Evolutionary conservation across 2,888 invertebrate genomes (phyloP).

Genomic region (Parnassius glacialis): DNA sequence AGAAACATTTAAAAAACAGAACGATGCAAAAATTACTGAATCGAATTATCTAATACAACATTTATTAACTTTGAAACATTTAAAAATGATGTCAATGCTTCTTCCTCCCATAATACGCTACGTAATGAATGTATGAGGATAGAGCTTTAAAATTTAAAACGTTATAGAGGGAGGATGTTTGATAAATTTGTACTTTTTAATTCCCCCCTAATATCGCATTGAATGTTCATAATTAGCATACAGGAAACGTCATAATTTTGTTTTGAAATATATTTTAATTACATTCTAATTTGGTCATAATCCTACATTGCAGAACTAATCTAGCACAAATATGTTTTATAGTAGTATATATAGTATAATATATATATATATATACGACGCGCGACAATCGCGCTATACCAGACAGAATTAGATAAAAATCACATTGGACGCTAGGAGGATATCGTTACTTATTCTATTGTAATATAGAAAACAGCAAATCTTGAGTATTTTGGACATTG

Average conservation of each 20-base stretch:
- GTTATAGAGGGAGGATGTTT: conserved; percentile 55
- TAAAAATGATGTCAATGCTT: conserved; percentile 53
- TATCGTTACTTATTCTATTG: conserved; percentile 43
- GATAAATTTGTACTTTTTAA: conserved; percentile 78
- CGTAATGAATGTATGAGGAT: conserved; percentile 53
- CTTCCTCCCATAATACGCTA: conserved; percentile 57
- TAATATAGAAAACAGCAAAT: conserved; percentile 61
- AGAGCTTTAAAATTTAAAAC: conserved; percentile 63
- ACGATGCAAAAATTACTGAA: conserved; percentile 39
- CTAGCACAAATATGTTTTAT: conserved; percentile 64
- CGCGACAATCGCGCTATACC: conserved; percentile 29
- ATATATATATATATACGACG: conserved; percentile 26
- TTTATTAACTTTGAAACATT: conserved; percentile 56
- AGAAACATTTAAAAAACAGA: conserved; percentile 33
- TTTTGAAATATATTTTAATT: conserved; percentile 60
- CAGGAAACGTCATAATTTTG: conserved; percentile 61
- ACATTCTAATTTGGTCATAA: conserved; percentile 74
- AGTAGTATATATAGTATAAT: conserved; percentile 12
- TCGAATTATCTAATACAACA: conserved; percentile 61
- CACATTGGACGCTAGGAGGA: conserved; percentile 59
- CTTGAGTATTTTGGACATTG: conserved; percentile 65
- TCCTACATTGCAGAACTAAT: conserved; percentile 65
- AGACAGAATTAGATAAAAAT: conserved; percentile 43
- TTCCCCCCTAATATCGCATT: conserved; percentile 58
- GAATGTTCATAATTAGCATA: conserved; percentile 46